Percentiles rank a stretch among this genome's conserved stretches.
These are phyloP conservation scores for Psittacula derbiana DNA, from an alignment of 2,797 vertebrate species.

Conservation along the genomic window DNA sequence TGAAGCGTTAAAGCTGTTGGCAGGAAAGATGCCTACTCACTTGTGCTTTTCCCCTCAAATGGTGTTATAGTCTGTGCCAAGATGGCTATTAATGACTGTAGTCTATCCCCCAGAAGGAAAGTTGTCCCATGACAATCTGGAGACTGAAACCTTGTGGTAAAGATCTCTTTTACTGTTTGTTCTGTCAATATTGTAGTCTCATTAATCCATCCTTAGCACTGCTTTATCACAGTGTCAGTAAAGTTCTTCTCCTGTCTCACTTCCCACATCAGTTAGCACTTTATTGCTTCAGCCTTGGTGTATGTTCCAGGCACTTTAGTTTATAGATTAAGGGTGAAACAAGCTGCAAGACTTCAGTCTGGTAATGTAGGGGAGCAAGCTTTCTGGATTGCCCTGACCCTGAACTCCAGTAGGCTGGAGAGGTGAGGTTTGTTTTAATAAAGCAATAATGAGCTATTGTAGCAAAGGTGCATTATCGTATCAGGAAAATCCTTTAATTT, in stretches of 20 bases:
- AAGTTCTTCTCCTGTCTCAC: background rate
- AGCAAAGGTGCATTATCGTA: constrained; percentile 44
- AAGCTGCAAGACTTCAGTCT: constrained; percentile 24
- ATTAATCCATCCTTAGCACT: background rate
- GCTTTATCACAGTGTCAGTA: background rate
- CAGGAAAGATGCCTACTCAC: background rate
- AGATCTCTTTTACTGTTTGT: background rate
- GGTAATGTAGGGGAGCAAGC: background rate
- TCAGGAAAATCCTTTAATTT: constrained; percentile 48
- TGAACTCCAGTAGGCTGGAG: constrained; percentile 6
- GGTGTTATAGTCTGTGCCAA: background rate
- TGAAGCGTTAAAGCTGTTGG: background rate
- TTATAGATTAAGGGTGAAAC: constrained; percentile 1
- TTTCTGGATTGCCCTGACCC: background rate
- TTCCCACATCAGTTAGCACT: constrained; percentile 66
- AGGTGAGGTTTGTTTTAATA: background rate
- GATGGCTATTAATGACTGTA: background rate
- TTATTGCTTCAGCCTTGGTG: constrained; percentile 59
- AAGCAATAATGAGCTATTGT: constrained; percentile 65
- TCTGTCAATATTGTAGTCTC: background rate
- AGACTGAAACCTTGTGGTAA: constrained; percentile 7
- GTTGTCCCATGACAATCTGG: constrained; percentile 51
- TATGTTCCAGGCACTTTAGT: constrained; percentile 50
- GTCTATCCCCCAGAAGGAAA: background rate
- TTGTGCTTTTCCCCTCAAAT: background rate